Evolutionary conservation across 2,888 invertebrate genomes (phyloP), one percentile per base, ranked within the genome.

Genomic region (Melieria omissa): DNA sequence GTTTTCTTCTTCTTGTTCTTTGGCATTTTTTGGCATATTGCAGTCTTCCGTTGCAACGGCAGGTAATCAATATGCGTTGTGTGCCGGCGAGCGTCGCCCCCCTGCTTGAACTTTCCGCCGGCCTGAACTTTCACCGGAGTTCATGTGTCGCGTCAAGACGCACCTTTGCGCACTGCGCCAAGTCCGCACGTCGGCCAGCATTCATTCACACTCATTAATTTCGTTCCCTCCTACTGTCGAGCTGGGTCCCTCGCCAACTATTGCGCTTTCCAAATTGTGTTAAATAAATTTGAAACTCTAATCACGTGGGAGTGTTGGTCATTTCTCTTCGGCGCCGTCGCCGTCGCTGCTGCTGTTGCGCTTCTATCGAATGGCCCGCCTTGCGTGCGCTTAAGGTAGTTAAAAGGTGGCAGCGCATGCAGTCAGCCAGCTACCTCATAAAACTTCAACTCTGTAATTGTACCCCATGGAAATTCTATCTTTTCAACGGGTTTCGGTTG

Each of bases 271-370:
- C 80, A 82, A 83, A 83, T 81, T 83, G 83, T 79, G 79, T 83
- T 81, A 81, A 80, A 81, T 82, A 81, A 81, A 82, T 83, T 80
- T 76, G 80, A 82, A 83, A 80, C 81, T 80, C 78, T 80, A 82
- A 81, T 82, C 82, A 78, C 79, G 82, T 82, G 81, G 83, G 78
- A 76, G 74, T 68, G 74, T 54, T 70, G 63, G 46, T 54, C 63
- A 64, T 42, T 61, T 29, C 66, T 9, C 60, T 66, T 47, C 9
- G 47, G 12, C n/a, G 12, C 41, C 42, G 9, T 58, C 46, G 8
- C 12, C n/a, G 5, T 16, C 14, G 10, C 54, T 5, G 16, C 44
- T 54, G 6, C 16, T 14, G 3, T 7, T 41, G 10, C 16, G 14
- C 16, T 41, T 44, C 41, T 47, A 60, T 44, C 45, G 10, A 55